These are phyloP conservation scores for Xestoiulus laeticollis DNA, from an alignment of 2,888 invertebrate genomes.

Conservation along the genomic window DNA sequence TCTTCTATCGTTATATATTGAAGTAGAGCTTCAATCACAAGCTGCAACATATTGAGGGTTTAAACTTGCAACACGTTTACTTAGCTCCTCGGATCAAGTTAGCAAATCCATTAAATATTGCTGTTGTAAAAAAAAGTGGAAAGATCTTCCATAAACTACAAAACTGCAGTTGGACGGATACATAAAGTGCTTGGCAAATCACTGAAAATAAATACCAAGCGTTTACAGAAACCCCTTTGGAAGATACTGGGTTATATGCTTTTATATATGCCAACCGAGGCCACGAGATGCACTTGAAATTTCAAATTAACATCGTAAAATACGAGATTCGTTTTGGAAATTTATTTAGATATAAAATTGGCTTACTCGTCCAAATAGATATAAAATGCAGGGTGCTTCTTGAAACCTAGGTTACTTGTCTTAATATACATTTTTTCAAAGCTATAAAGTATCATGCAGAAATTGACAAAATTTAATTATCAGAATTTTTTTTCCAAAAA, in stretches of 20 bases:
- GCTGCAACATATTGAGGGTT: not conserved
- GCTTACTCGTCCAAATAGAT: too few species aligned
- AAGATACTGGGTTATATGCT: not conserved
- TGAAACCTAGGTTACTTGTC: too few species aligned
- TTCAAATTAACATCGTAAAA: not conserved
- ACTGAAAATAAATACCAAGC: not conserved
- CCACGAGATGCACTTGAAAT: not conserved
- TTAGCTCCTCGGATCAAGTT: not conserved
- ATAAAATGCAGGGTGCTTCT: too few species aligned
- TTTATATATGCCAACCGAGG: not conserved
- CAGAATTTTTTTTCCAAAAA: too few species aligned
- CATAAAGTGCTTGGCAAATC: conserved; percentile 1
- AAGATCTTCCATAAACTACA: not conserved
- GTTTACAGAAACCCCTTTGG: not conserved
- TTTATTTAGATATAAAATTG: too few species aligned
- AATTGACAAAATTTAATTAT: too few species aligned
- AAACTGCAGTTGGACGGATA: not conserved
- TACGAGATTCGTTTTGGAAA: not conserved
- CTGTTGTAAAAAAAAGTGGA: not conserved
- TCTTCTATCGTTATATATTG: not conserved
- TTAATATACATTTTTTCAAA: too few species aligned
- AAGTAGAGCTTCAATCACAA: not conserved
- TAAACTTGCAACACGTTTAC: not conserved
- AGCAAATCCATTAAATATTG: not conserved
- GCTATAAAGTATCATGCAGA: too few species aligned